Base-by-base conservation (phyloP, 2,888 invertebrate genomes). In the Xestia c-nigrum region DNA sequence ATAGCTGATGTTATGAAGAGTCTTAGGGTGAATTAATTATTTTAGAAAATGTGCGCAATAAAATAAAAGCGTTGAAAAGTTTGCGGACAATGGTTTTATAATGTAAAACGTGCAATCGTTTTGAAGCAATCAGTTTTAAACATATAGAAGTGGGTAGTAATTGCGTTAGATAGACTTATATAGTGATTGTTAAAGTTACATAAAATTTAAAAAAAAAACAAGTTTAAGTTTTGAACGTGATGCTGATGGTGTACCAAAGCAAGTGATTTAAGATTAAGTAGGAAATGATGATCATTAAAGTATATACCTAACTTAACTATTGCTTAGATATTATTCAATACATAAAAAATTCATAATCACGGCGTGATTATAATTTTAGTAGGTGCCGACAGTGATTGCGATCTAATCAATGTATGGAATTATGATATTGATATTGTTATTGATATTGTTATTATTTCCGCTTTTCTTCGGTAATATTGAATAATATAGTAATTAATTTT, bases 281-380 rank as follows among this genome's bases (percentile, higher is more conserved):
- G 55, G 52, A 65, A 74, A 69, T 68, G 12, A 68, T 59, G n/a
- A 63, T n/a, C 57, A 66, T 72, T 63, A 72, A 43, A 59, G n/a
- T 52, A 31, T 31, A 3, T 31, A 57, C 5, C 12, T 57, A 46
- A 57, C 9, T 38, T 72, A 10, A 66, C 7, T 10, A 38, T 74
- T 61, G 24, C 38, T 10, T 19, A 19, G 9, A n/a, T 46, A 55
- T 82, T 78, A 69, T 47, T 24, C 19, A 77, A 73, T 16, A 7
- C 16, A 43, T 5, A n/a, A 16, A 21, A 47, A 68, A 31, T n/a
- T 5, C n/a, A 67, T 66, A 73, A 55, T 21, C 9, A 16, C 3
- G 14, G 31, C 24, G 43, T 55, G 4, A n/a, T 19, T 9, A 38
- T 61, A 31, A 1, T 38, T 50, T 50, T 24, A 50, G 19, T 24